Evolutionary conservation across 2,797 vertebrate genomes (phyloP), one percentile per base, ranked within the genome.

Genomic region (Pyrrhura leucotis): DNA sequence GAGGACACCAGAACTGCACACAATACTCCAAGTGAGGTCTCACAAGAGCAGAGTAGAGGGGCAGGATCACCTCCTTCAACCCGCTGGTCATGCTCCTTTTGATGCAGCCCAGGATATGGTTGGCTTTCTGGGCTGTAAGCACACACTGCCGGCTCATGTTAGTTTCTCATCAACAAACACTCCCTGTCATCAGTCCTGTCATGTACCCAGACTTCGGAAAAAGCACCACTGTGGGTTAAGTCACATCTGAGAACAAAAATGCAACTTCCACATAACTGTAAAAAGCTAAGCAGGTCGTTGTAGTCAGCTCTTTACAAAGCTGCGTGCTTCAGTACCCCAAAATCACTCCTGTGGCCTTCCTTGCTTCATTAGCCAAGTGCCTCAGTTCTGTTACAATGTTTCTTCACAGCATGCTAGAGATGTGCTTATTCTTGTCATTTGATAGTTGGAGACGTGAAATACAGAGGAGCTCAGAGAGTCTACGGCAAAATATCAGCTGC

Each of bases 361-460:
- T 23, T 19, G 35, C 68, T 39, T 33, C 21, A 0, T 12, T 15
- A 44, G 37, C 37, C 18, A 12, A 44, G 54, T 5, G 22, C 51
- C 19, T 59, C 12, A 0, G 5, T 35, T 35, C 6, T 7, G n/a
- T 29, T 40, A 47, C 47, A 23, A 2, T 3, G 7, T 35, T 26
- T 23, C 37, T 42, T 42, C 40, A 10, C 33, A 58, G 45, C 39
- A 2, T 1, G 25, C 16, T 69, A 17, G 12, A 62, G 7, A 50
- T 28, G 16, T 40, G 19, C 53, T 18, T 63, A 7, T 12, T 25
- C 7, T 9, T 25, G 26, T 13, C 11, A 6, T 37, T 79, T 73
- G 21, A 6, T 29, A 39, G 14, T 8, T 40, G 22, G 28, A n/a
- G 50, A 58, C 8, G 5, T 69, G 71, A 87, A 84, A 40, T 8